A percentile compares a stretch with the other conserved stretches of the same genome.
Conservation (phyloP, 37 sponge, comb jelly and placozoan genomes). For the Dysidea cf. avara region DNA sequence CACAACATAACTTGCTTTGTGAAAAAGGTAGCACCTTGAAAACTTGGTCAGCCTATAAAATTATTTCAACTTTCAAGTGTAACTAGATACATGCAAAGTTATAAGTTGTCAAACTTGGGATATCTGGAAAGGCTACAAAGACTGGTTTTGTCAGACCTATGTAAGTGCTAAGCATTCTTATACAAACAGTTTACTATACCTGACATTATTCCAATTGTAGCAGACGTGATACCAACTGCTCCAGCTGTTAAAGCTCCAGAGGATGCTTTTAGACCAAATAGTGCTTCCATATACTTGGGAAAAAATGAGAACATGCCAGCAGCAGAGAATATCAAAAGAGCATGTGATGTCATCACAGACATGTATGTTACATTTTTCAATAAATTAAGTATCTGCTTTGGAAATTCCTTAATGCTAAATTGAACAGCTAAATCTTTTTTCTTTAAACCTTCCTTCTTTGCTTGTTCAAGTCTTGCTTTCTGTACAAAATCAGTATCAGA, state of each 20-base stretch:
- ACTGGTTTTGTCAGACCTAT: too few species aligned
- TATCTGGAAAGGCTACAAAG: too few species aligned
- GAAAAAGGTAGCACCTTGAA: too few species aligned
- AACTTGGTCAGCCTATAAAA: too few species aligned
- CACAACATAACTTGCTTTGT: too few species aligned
- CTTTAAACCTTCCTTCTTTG: neutral
- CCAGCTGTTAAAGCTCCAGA: constrained; percentile 29
- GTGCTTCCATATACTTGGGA: constrained; percentile 46
- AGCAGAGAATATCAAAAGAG: neutral
- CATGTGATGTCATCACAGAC: constrained; percentile 9
- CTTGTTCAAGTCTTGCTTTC: constrained; percentile 23
- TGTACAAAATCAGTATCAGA: constrained; percentile 30
- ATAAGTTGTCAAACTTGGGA: too few species aligned
- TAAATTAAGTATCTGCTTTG: constrained; percentile 30
- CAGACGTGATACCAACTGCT: constrained; percentile 28
- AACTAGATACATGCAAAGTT: too few species aligned
- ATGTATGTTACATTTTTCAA: constrained; percentile 28
- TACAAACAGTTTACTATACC: too few species aligned
- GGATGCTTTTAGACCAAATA: constrained; percentile 29
- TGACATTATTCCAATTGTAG: constrained; percentile 4
- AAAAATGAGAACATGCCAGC: constrained; percentile 44
- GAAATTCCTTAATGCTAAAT: constrained; percentile 40
- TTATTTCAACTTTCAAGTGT: too few species aligned
- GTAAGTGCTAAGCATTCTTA: too few species aligned
- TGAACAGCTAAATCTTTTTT: neutral